These are phyloP conservation scores for Diaprepes abbreviatus DNA, from an alignment of 2,888 invertebrate species.

Conservation along the genomic window DNA sequence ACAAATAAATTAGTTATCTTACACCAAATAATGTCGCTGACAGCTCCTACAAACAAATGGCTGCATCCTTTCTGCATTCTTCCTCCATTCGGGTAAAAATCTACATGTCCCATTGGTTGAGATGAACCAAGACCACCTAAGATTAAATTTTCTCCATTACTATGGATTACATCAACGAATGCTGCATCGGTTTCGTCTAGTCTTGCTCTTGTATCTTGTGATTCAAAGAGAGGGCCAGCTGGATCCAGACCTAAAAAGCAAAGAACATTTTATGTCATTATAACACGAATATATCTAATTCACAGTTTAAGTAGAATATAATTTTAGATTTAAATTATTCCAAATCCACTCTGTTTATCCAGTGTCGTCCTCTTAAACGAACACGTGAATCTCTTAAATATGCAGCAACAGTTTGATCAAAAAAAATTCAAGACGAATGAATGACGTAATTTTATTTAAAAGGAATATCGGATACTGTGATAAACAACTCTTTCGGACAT, in stretches of 20 bases:
- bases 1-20: constrained; percentile 65
- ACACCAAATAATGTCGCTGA: constrained; percentile 91
- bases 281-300: no score
- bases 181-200: constrained; percentile 87
- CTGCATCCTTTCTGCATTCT: constrained; percentile 93
- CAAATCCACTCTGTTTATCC: no score
- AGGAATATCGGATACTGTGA: no score
- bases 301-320: no score
- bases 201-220: constrained; percentile 87
- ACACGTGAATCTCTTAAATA: no score
- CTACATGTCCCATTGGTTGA: constrained; percentile 93
- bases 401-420: no score
- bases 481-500: no score
- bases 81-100: constrained; percentile 93
- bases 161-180: constrained; percentile 94
- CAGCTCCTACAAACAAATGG: constrained; percentile 91
- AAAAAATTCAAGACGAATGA: no score
- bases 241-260: constrained; percentile 85
- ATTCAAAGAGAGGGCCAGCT: constrained; percentile 92
- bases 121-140: constrained; percentile 87
- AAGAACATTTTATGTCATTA: no score
- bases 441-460: no score
- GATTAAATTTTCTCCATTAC: constrained; percentile 93
- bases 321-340: no score
- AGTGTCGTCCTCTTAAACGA: no score